These are phyloP conservation scores for human DNA, from an alignment of 2,113 vertebrate genomes.

Conservation along the genomic window DNA sequence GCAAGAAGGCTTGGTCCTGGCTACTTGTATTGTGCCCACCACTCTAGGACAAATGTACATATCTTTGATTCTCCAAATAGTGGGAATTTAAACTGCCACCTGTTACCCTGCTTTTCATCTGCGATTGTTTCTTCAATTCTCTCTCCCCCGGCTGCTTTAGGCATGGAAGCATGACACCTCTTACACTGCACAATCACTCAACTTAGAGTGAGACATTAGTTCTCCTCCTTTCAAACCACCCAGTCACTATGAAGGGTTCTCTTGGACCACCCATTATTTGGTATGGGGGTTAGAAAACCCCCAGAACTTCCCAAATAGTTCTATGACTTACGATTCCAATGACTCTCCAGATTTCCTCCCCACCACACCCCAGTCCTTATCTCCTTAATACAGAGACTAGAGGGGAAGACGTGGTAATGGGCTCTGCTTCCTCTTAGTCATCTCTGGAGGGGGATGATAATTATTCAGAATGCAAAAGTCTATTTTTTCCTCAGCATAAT, in stretches of 20 bases:
- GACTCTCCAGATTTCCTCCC: background rate
- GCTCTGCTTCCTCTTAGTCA: background rate
- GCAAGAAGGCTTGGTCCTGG: background rate
- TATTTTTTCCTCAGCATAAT: background rate
- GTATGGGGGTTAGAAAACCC: background rate
- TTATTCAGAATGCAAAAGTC: background rate
- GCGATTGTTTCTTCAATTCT: background rate
- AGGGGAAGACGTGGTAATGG: background rate
- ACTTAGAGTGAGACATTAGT: too few species aligned
- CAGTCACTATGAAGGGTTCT: background rate
- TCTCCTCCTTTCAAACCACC: background rate
- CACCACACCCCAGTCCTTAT: background rate
- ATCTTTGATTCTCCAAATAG: background rate
- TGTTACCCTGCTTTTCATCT: background rate
- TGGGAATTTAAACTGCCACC: background rate
- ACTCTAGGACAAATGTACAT: background rate
- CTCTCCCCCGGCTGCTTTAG: too few species aligned
- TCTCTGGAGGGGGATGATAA: background rate
- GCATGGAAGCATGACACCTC: fast-evolving
- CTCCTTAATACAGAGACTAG: background rate
- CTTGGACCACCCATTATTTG: background rate
- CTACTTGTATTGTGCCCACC: background rate
- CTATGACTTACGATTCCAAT: background rate
- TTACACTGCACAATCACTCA: background rate
- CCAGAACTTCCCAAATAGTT: background rate